phyloP scores from a whole-genome alignment of 2,113 vertebrate species.

The Oceanodroma tethys region DNA sequence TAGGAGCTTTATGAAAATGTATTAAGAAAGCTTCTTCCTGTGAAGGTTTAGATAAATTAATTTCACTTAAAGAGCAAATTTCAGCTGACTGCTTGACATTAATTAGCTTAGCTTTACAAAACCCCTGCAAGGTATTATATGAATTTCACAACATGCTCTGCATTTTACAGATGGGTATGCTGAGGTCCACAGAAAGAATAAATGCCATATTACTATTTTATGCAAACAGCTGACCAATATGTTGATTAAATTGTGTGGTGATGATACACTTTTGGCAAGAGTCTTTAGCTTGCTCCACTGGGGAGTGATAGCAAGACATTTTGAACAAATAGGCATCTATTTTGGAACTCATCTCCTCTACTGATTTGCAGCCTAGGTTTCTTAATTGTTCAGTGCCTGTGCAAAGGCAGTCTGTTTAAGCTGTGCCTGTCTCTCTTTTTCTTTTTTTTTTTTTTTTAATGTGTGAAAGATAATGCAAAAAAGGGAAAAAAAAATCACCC shows the following conservation, averaged over 20 bases:
- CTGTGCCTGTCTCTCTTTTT: background rate
- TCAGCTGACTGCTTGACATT: conserved; percentile 2
- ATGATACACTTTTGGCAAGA: background rate
- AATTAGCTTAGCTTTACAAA: conserved; percentile 7
- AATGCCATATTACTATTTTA: conserved; percentile 51
- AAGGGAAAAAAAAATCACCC: too few relatives aligned
- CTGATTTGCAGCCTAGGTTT: background rate
- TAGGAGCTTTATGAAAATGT: background rate
- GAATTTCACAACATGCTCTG: background rate
- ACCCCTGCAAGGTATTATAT: conserved; percentile 18
- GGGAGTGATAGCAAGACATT: background rate
- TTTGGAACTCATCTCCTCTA: background rate
- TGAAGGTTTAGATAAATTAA: conserved; percentile 14
- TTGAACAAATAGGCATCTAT: background rate
- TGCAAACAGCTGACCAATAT: background rate
- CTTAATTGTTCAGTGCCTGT: background rate
- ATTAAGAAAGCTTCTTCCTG: background rate
- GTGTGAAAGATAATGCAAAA: background rate
- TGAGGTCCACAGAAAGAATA: background rate
- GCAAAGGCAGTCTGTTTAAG: background rate
- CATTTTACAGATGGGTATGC: background rate
- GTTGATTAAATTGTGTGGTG: background rate
- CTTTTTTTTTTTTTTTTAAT: background rate
- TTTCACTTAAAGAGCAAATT: conserved; percentile 30
- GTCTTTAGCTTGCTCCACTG: background rate